Percentiles rank a stretch among this genome's conserved stretches.
phyloP scores from a whole-genome alignment of 2,888 invertebrate genomes.

The Heliconius hortense region DNA sequence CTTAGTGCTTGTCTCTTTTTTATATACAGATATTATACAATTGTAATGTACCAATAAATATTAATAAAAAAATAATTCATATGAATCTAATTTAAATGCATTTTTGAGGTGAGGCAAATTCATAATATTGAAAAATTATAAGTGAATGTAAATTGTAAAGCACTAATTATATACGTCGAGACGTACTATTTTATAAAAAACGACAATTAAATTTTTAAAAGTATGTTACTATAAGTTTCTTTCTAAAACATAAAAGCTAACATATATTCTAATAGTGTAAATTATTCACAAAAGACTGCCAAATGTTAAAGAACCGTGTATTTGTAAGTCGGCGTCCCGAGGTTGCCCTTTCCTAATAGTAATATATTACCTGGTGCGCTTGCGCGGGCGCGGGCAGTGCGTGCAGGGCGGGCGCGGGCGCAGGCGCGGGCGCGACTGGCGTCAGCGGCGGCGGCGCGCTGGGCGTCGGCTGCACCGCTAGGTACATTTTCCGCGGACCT shows the following conservation, averaged over 20 bases:
- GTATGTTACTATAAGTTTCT: not conserved
- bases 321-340: not conserved
- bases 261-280: not conserved
- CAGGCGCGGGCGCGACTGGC: slow-evolving; percentile 56
- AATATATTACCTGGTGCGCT: slow-evolving; percentile 79
- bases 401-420: slow-evolving; percentile 55
- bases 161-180: not conserved
- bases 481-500: slow-evolving; percentile 92
- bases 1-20: slow-evolving; percentile 14
- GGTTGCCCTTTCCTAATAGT: slow-evolving; percentile 56
- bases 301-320: not conserved
- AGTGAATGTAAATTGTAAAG: not conserved
- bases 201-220: not conserved
- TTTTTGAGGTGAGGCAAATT: not conserved
- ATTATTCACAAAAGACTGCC: not conserved
- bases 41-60: not conserved
- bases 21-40: slow-evolving; percentile 3
- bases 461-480: slow-evolving; percentile 90
- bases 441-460: slow-evolving; percentile 64
- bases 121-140: not conserved
- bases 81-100: slow-evolving; percentile 1
- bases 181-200: not conserved
- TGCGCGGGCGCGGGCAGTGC: slow-evolving; percentile 56
- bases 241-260: not conserved
- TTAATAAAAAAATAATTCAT: not conserved